Evolutionary conservation across 1,140 invertebrate species (phyloP).

Genomic region (Melitaea cinxia): DNA sequence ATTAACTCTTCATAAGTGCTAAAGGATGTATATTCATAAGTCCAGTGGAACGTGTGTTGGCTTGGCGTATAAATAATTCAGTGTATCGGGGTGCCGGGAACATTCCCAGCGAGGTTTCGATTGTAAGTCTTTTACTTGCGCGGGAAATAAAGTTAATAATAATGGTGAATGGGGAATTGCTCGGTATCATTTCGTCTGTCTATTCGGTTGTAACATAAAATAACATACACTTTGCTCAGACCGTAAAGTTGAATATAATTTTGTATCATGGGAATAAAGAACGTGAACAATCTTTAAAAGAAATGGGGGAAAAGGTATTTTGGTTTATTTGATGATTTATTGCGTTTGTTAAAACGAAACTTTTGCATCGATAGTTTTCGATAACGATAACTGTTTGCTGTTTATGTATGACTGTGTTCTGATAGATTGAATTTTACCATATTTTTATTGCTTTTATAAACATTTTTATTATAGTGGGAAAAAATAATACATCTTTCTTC

Average conservation of each 20-base stretch:
- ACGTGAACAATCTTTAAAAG: slow-evolving; percentile 38
- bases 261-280: slow-evolving; percentile 33
- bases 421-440: too few species aligned
- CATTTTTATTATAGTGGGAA: too few species aligned
- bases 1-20: slow-evolving; percentile 80
- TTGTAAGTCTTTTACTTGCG: slow-evolving; percentile 46
- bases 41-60: slow-evolving; percentile 55
- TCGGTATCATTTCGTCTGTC: slow-evolving; percentile 39
- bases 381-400: neutral
- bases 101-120: slow-evolving; percentile 40
- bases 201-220: slow-evolving; percentile 41
- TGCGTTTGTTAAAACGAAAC: slow-evolving; percentile 23
- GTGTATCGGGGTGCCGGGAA: slow-evolving; percentile 38
- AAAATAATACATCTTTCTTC: too few species aligned
- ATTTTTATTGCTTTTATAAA: too few species aligned
- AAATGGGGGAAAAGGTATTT: slow-evolving; percentile 26
- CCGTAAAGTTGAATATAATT: slow-evolving; percentile 44
- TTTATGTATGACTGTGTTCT: neutral
- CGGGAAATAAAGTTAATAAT: slow-evolving; percentile 49
- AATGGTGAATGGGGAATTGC: slow-evolving; percentile 39
- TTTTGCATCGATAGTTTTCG: slow-evolving; percentile 17
- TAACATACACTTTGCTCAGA: slow-evolving; percentile 38
- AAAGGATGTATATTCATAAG: slow-evolving; percentile 79
- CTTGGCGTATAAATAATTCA: slow-evolving; percentile 62
- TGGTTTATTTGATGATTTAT: slow-evolving; percentile 20